phyloP scores from a whole-genome alignment of 2,797 vertebrate species.

The Parotocinclus haroldoi region DNA sequence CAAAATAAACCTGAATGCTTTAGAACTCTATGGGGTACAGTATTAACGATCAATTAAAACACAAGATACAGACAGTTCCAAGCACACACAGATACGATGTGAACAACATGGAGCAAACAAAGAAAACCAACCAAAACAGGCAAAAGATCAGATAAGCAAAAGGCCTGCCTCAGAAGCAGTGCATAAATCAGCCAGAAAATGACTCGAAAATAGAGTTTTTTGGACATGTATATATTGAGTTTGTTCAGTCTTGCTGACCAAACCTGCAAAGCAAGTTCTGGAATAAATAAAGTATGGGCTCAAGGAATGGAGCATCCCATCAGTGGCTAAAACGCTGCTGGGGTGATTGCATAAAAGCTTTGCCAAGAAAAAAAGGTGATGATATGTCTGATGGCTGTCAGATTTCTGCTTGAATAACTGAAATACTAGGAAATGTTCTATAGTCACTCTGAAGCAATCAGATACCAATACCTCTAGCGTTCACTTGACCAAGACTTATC shows the following conservation, averaged over 20 bases:
- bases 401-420: neutral
- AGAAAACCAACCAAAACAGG: too few relatives aligned
- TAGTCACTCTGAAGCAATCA: neutral
- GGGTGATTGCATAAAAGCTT: slow-evolving; percentile 1
- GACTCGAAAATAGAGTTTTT: neutral
- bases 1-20: too few relatives aligned
- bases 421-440: too few relatives aligned
- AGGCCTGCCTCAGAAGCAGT: neutral
- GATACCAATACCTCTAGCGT: neutral
- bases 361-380: neutral
- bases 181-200: slow-evolving; percentile 15
- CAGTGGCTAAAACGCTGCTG: neutral
- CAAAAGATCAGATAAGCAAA: neutral
- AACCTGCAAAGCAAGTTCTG: slow-evolving; percentile 9
- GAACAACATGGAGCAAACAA: neutral
- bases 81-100: neutral
- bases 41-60: too few relatives aligned
- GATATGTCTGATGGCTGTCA: neutral
- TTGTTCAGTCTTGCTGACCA: slow-evolving; percentile 5
- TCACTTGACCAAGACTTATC: neutral
- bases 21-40: too few relatives aligned
- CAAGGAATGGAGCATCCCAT: neutral
- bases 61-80: neutral
- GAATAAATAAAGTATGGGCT: slow-evolving; percentile 18
- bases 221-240: neutral